Base-by-base conservation (phyloP, 2,888 invertebrate species). In the Spisula solida region DNA sequence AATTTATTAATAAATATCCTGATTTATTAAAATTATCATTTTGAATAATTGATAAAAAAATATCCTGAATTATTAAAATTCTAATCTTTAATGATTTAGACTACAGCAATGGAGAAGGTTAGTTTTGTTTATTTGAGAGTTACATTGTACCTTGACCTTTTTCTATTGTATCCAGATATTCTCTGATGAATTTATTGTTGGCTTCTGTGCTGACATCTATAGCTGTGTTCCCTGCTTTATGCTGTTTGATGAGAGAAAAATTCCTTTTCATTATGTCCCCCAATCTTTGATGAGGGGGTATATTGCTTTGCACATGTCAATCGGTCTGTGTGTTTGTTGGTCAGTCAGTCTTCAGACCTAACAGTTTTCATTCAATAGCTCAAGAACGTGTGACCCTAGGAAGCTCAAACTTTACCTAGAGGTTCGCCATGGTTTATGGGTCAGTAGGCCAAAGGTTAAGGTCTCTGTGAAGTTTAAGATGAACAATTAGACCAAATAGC, bases 41-140 rank as follows among this genome's bases (percentile, higher is more conserved):
- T 87, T 51, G 60, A n/a, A 66, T 82, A 55, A 82, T 75, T 47
- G 6, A 66, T 47, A 16, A 1, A 51, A 51, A 51, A 51, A 14
- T 78, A n/a, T 1, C 31, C 78, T 78, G 78, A 78, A 14, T 18
- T n/a, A 31, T 55, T 56, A n/a, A 51, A 80, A 25, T 80, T 5
- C 20, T 51, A 48, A 56, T 85, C 60, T 87, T 51, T 82, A n/a
- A 66, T 82, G 34, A 82, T 75, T 47, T 79, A 81, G 84, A 79
- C 84, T 89, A 47, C 81, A 78, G 41, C 87, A 48, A 41, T 83
- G 81, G 86, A 81, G 85, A 82, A 86, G 82, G 87, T 89, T 88
- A 41, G 88, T 88, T 80, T 4, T 14, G 51, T 78, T 81, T 41
- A 41, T 82, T 66, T 75, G 75, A 51, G 34, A 86, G 87, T 82